Conservation (phyloP, 2,797 vertebrate species). For the Halcyon leucocephala region DNA sequence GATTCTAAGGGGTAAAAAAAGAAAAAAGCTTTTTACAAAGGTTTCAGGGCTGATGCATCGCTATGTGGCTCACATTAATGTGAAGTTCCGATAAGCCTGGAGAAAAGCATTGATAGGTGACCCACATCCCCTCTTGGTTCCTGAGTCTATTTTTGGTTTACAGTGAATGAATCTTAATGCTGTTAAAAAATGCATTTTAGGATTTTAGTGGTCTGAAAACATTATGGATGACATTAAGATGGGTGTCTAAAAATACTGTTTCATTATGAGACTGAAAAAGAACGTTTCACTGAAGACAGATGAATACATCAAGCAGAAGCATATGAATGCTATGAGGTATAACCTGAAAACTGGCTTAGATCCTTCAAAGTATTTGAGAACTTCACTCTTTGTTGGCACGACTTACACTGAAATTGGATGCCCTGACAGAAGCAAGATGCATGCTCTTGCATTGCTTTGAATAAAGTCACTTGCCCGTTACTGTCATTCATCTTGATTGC, state of each 20-base stretch:
- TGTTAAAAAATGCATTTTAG: constrained; percentile 13
- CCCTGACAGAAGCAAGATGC: not conserved
- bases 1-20: not conserved
- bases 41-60: not conserved
- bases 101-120: not conserved
- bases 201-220: not conserved
- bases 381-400: not conserved
- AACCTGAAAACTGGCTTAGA: not conserved
- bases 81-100: not conserved
- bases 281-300: not conserved
- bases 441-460: not conserved
- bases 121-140: constrained; percentile 16
- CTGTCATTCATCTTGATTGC: not conserved
- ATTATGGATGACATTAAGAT: constrained; percentile 2
- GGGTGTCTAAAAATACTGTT: constrained; percentile 4
- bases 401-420: not conserved
- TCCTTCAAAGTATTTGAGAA: not conserved
- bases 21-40: not conserved
- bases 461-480: not conserved
- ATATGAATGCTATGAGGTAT: not conserved
- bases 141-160: constrained; percentile 25
- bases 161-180: not conserved
- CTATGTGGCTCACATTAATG: not conserved
- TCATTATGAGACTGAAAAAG: not conserved
- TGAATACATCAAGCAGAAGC: not conserved